phyloP scores from a whole-genome alignment of 2,797 vertebrate species.

The Sebastes diploproa region DNA sequence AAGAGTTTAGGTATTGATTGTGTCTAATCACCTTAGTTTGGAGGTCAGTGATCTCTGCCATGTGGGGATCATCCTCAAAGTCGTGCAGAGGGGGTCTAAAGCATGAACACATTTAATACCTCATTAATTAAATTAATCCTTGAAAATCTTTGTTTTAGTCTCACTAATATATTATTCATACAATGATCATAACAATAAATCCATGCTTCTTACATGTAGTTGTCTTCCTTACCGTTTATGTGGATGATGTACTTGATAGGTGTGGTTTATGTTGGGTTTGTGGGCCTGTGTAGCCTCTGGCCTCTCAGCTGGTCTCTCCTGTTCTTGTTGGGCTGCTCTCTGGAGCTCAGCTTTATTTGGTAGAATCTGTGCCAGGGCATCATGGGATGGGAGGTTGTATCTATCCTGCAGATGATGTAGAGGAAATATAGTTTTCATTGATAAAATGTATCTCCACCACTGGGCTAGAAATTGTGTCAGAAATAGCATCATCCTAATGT shows the following conservation, averaged over 20 bases:
- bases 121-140: neutral
- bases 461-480: neutral
- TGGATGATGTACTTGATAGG: slow-evolving; percentile 52
- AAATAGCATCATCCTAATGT: neutral
- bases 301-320: slow-evolving; percentile 11
- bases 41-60: slow-evolving; percentile 59
- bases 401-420: slow-evolving; percentile 52
- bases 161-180: neutral
- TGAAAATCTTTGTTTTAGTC: neutral
- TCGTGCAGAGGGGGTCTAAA: slow-evolving; percentile 50
- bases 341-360: slow-evolving; percentile 41
- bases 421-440: neutral
- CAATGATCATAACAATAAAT: neutral
- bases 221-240: slow-evolving; percentile 43
- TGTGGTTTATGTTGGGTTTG: slow-evolving; percentile 53
- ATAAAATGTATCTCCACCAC: neutral
- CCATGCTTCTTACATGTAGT: neutral
- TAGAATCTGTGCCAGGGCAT: slow-evolving; percentile 75
- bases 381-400: slow-evolving; percentile 61
- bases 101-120: neutral
- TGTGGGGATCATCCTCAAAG: slow-evolving; percentile 45
- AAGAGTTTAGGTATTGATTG: slow-evolving; percentile 35
- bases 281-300: slow-evolving; percentile 17
- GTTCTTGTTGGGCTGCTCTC: slow-evolving; percentile 23
- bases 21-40: slow-evolving; percentile 69